Evolutionary conservation across 2,797 vertebrate species (phyloP), one percentile per base, ranked within the genome.

Genomic region (Siniperca scherzeri): DNA sequence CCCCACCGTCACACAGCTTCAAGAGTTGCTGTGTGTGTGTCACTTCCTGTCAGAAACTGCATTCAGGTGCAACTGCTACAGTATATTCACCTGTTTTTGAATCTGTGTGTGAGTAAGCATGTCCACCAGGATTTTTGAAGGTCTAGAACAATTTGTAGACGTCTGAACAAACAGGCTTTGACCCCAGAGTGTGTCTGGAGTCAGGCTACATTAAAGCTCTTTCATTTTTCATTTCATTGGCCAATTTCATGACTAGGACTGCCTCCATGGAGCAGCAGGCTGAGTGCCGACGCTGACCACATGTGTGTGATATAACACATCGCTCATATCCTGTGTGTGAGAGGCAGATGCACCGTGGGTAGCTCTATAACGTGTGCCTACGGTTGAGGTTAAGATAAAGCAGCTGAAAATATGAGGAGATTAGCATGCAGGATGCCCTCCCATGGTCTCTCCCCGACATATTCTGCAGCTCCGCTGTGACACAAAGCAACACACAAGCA

Each of bases 371-470:
- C 10, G 5, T 82, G 77, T 44, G 77, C 70, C 80, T 46, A 50
- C 4, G 19, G 70, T 77, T 1, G 55, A 84, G 85, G 82, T 83
- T 78, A 64, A 78, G 62, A 83, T 38, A 77, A 70, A 87, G 82
- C 76, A 27, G 64, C 76, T 67, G 82, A 66, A 57, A 84, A 75
- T 40, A 69, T 25, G 74, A 57, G 60, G 73, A 56, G 73, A 92
- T 91, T 90, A 92, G 91, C 92, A 91, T 92, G 90, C 91, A 87
- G 80, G 81, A 85, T 87, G 88, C 75, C 78, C 90, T 86, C 80
- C 87, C 77, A 77, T 87, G 85, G 78, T 88, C 90, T 89, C 88
- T 77, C 73, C 68, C 87, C 86, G 85, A 85, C 85, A 89, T 61
- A 73, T 88, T 89, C 90, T 91, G 93, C 93, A 89, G 87, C 86